Base-by-base conservation (phyloP, 2,888 invertebrate genomes). In the Dasysyrphus tricinctus region DNA sequence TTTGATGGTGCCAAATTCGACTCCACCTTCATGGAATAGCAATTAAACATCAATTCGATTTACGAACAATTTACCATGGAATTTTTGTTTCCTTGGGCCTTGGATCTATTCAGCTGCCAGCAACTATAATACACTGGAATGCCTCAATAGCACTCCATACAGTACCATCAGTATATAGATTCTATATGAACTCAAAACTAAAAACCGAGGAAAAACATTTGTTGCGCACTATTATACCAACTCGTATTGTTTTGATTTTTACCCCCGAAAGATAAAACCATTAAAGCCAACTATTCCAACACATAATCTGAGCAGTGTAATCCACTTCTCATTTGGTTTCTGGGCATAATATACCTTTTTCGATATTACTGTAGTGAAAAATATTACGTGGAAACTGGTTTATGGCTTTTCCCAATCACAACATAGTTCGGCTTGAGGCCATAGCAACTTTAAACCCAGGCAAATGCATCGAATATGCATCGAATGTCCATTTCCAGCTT, bases 311-410 rank as follows among this genome's bases (percentile, higher is more conserved):
- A 49, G 34, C 34, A 19, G 32, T 65, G 39, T 14, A 56, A 39
- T 19, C 16, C 44, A 7, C 47, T 42, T 47, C 16, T 24, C 59
- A 2, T 34, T 11, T 32, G n/a, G 39, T 37, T 8, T 5, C 47
- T 14, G 16, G 29, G 0, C 14, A 54, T 0, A 12, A 16, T 32
- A 7, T 54, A 8, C 29, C 5, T 39, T 42, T n/a, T 42, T 14
- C 5, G 29, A 42, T n/a, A 24, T 42, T 12, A 42, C 1, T 8
- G 51, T 59, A 51, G 76, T 80, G 80, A 84, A 72, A 80, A 72
- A 80, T 80, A 72, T 75, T 76, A 72, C 84, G 75, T 63, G 84
- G 39, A 84, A 84, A 84, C 84, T 67, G 84, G 84, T 84, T 84
- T 76, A 72, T 67, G 47, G 76, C 59, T 84, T 84, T 84, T 84